Percentiles rank a stretch among this genome's conserved stretches.
phyloP scores from a whole-genome alignment of 1,140 invertebrate species.

The Chelonus insularis region DNA sequence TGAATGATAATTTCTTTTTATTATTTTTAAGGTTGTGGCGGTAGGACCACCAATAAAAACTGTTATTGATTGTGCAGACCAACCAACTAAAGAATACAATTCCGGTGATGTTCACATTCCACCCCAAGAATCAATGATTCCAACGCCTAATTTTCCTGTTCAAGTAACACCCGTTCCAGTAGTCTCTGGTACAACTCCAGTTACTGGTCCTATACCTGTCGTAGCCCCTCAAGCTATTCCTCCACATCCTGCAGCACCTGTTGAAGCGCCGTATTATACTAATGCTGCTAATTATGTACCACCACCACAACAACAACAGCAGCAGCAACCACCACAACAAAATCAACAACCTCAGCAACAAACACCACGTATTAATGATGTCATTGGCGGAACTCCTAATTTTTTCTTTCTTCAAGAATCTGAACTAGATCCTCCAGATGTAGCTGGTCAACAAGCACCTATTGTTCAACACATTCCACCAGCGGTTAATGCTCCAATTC shows the following conservation, averaged over 20 bases:
- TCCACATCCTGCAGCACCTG: slow-evolving; percentile 41
- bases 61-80: slow-evolving; percentile 31
- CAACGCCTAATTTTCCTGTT: slow-evolving; percentile 50
- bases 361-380: slow-evolving; percentile 69
- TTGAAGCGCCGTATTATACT: slow-evolving; percentile 51
- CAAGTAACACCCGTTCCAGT: slow-evolving; percentile 49
- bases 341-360: slow-evolving; percentile 48
- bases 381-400: slow-evolving; percentile 46
- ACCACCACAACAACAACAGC: slow-evolving; percentile 27
- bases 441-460: slow-evolving; percentile 43
- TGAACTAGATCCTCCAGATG: slow-evolving; percentile 72
- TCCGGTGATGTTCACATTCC: slow-evolving; percentile 54
- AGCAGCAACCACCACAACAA: slow-evolving; percentile 41
- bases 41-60: slow-evolving; percentile 28
- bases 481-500: slow-evolving; percentile 66
- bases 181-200: slow-evolving; percentile 49
- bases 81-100: slow-evolving; percentile 43
- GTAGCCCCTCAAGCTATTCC: slow-evolving; percentile 49
- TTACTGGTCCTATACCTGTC: slow-evolving; percentile 48
- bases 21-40: no score
- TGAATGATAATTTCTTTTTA: no score
- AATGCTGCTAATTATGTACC: slow-evolving; percentile 48
- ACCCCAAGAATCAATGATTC: slow-evolving; percentile 45
- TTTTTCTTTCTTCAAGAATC: slow-evolving; percentile 70
- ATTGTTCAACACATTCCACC: slow-evolving; percentile 59